Base-by-base conservation (phyloP, 2,113 vertebrate genomes). In the Steatornis caripensis region DNA sequence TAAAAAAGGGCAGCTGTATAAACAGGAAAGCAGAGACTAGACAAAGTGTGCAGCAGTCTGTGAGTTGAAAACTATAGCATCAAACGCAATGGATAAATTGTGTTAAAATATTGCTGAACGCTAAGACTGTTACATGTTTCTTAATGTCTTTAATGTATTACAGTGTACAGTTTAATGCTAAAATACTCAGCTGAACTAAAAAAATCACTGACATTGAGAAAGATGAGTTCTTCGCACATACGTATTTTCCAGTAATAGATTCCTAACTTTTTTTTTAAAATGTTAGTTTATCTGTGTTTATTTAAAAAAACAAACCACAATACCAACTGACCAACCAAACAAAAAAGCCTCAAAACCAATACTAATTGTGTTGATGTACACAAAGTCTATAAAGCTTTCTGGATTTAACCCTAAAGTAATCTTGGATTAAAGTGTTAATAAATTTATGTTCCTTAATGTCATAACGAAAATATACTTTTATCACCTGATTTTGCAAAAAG, bases 221-320 rank as follows among this genome's bases (percentile, higher is more conserved):
- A 71, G 55, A 24, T 1, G 10, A 76, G 4, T 39, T 69, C 20
- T 93, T 87, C 0, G 0, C 30, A 11, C 6, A 10, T 15, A 0
- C 61, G 3, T 70, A 15, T 89, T 64, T 82, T 48, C 43, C 23
- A 85, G 10, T 51, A 55, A 39, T 48, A 45, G 48, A 23, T 32
- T 83, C 6, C 36, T 66, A 57, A 9, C 9, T 41, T 57, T 54
- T 21, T 75, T 81, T 17, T 1, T 2, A 34, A 72, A 87, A 54
- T 2, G 1, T 32, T 27, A 26, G 4, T 9, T 58, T 82, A 45
- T 70, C 27, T 72, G 5, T 72, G 9, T 18, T 78, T 62, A 49
- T 54, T 68, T 11, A 6, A 48, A 53, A 39, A 49, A 41, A 21
- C 3, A 19, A 27, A 34, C 10, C 39, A 36, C 18, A 36, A 37